These are phyloP conservation scores for Rousettus madagascariensis DNA, from an alignment of 2,797 vertebrate genomes.

Conservation along the genomic window DNA sequence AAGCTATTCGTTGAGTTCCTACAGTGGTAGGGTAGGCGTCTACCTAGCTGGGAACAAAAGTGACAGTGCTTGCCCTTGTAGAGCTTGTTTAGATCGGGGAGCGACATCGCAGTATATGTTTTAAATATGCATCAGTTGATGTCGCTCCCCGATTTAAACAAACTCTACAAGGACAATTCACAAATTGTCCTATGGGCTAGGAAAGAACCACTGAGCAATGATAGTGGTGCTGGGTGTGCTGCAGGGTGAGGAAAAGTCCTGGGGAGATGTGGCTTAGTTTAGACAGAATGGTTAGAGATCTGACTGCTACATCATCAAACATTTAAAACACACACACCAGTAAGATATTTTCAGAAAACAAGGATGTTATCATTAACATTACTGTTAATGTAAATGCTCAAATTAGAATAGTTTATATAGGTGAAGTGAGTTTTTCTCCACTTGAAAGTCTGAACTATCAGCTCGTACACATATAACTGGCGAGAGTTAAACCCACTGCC, in stretches of 20 bases:
- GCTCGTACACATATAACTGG: slow-evolving; percentile 11
- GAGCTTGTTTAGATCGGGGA: not conserved
- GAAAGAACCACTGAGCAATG: not conserved
- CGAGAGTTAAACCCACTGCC: not conserved
- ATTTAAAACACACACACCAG: not conserved
- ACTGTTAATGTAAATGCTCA: not conserved
- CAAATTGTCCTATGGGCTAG: not conserved
- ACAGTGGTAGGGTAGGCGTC: not conserved
- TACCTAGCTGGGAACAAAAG: not conserved
- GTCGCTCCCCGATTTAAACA: too few species aligned
- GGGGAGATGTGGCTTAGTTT: not conserved
- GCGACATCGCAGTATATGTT: not conserved
- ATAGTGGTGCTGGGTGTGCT: not conserved
- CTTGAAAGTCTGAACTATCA: not conserved
- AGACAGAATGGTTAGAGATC: not conserved
- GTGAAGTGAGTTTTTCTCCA: not conserved
- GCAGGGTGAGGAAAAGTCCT: not conserved
- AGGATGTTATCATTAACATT: not conserved
- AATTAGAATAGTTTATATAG: not conserved
- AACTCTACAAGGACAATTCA: not conserved
- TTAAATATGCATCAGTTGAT: too few species aligned
- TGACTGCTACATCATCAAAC: not conserved
- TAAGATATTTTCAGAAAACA: not conserved
- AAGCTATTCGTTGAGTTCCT: not conserved
- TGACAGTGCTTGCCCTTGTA: not conserved